Percentiles rank a stretch among this genome's conserved stretches.
Evolutionary conservation across 23 tunicate species (phyloP).

Genomic region (Ascidia mentula): DNA sequence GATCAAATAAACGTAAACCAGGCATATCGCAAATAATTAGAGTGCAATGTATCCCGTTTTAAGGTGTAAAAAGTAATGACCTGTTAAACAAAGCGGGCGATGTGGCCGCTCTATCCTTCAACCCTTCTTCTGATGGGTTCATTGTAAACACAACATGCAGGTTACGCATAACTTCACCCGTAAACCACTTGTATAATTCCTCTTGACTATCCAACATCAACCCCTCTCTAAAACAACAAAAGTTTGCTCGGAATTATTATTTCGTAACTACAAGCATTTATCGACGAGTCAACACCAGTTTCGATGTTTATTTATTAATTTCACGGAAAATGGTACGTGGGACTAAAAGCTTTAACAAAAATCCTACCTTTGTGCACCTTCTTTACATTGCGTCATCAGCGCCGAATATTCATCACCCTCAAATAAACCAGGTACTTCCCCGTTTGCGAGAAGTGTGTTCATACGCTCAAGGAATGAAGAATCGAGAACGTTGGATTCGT

Average conservation of each 20-base stretch:
- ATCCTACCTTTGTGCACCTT: slow-evolving; percentile 92
- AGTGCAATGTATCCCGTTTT: background rate
- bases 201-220: slow-evolving; percentile 99
- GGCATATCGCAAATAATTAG: background rate
- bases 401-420: slow-evolving; percentile 98
- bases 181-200: slow-evolving; percentile 95
- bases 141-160: slow-evolving; percentile 98
- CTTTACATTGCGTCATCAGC: slow-evolving; percentile 98
- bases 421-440: slow-evolving; percentile 97
- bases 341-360: no score
- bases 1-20: background rate
- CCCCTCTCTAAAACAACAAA: slow-evolving; percentile 59
- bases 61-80: slow-evolving; percentile 9
- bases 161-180: slow-evolving; percentile 96
- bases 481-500: slow-evolving; percentile 97
- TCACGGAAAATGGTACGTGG: no score
- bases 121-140: slow-evolving; percentile 98
- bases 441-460: slow-evolving; percentile 93
- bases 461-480: slow-evolving; percentile 94
- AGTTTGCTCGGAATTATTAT: background rate
- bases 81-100: slow-evolving; percentile 98
- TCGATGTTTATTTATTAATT: no score
- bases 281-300: no score
- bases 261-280: background rate
- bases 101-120: slow-evolving; percentile 95